These are phyloP conservation scores for Acipenser ruthenus DNA, from an alignment of 2,797 vertebrate genomes.

Conservation along the genomic window DNA sequence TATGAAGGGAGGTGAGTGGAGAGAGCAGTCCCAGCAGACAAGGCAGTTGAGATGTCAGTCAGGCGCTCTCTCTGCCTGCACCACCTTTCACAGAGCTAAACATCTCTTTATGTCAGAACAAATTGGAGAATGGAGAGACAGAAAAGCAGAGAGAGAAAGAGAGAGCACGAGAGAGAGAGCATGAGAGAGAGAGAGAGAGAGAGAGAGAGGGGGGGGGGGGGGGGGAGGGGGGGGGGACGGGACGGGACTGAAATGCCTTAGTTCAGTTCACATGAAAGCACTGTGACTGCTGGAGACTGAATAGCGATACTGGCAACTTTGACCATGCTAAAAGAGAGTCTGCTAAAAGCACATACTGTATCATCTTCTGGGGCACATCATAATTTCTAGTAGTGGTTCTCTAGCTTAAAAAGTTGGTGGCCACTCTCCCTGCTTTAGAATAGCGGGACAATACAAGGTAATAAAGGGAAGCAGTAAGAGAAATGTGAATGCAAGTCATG, in stretches of 20 bases:
- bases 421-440: too few relatives aligned
- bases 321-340: constrained; percentile 27
- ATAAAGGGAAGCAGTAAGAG: too few relatives aligned
- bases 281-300: constrained; percentile 31
- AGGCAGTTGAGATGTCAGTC: constrained; percentile 54
- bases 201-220: constrained; percentile 10
- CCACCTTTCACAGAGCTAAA: constrained; percentile 71
- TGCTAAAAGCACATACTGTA: constrained; percentile 18
- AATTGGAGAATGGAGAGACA: constrained; percentile 53
- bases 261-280: constrained; percentile 47
- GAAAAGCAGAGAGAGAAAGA: constrained; percentile 7
- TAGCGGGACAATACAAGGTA: too few relatives aligned
- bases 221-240: constrained; percentile 10
- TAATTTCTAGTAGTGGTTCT: constrained; percentile 7
- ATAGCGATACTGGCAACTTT: constrained; percentile 37
- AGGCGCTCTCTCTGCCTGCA: constrained; percentile 46
- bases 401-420: too few relatives aligned
- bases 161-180: constrained; percentile 8
- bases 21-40: constrained; percentile 53
- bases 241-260: constrained; percentile 22
- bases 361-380: constrained; percentile 18
- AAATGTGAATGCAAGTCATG: too few relatives aligned
- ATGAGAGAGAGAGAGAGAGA: constrained; percentile 24
- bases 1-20: constrained; percentile 38
- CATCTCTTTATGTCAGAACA: constrained; percentile 81